Base-by-base conservation (phyloP, 2,797 vertebrate species). In the Lacerta viridis region DNA sequence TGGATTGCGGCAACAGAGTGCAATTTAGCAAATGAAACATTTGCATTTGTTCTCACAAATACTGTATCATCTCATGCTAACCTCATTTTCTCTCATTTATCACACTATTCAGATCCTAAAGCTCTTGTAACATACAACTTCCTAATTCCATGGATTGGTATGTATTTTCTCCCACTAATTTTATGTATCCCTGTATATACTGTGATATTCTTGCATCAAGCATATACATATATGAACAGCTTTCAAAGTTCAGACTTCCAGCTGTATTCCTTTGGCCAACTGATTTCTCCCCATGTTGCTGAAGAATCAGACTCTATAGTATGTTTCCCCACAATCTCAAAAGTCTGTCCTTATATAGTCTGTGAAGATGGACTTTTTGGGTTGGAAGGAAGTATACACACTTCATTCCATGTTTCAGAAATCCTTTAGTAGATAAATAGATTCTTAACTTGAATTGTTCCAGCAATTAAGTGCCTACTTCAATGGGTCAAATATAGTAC, bases 81-180 rank as follows among this genome's bases (percentile, higher is more conserved):
- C 2, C 79, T 7, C 2, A 20, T 55, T 13, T 39, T 23, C 46
- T 90, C n/a, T 43, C 27, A 43, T 82, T 41, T 55, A 23, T 84
- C 61, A 20, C 43, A 64, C 23, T 43, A 75, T 86, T 82, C 77
- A 93, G 92, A 93, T 74, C 86, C 89, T 23, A 92, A 91, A 59
- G 29, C 83, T 75, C 39, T n/a, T 82, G 2, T 84, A 39, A 6
- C 20, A 15, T 90, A 93, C 50, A 20, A 46, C 2, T 90, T 89
- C 68, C 36, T 93, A 66, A 69, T 93, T 84, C 92, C 92, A 50
- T 90, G 91, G 91, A 92, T 93, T 46, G 88, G 91, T 93, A 92
- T 66, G 92, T 92, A 79, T 74, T 81, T 23, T 82, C 25, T 66
- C 13, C 36, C 61, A 33, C 20, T 86, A 36, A 68, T 66, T 64